Percentiles rank a stretch among this genome's conserved stretches.
Evolutionary conservation across 2,888 invertebrate species (phyloP).

Genomic region (Meiosimyza platycephala): DNA sequence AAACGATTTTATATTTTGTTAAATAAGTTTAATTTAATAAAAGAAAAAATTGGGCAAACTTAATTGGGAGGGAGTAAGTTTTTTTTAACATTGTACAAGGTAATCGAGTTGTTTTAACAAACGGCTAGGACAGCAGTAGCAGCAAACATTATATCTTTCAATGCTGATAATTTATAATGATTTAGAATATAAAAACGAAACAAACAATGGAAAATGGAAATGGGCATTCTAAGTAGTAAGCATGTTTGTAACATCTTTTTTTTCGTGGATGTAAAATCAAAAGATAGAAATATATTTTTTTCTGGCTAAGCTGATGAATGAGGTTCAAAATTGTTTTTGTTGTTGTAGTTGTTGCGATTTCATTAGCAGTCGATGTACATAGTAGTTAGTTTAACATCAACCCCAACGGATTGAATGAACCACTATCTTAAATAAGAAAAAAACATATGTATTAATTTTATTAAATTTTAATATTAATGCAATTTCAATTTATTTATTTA

Average conservation of each 20-base stretch:
- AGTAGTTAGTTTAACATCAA: slow-evolving; percentile 55
- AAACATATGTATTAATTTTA: slow-evolving; percentile 9
- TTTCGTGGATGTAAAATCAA: background rate
- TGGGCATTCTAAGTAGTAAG: background rate
- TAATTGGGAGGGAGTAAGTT: background rate
- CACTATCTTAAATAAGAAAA: slow-evolving; percentile 49
- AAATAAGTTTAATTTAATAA: slow-evolving; percentile 30
- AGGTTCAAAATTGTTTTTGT: slow-evolving; percentile 46
- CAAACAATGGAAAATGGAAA: no score
- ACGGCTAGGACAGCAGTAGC: background rate
- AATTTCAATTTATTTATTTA: slow-evolving; percentile 45
- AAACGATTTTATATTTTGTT: slow-evolving; percentile 13
- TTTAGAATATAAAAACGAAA: background rate
- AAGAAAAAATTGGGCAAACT: slow-evolving; percentile 16
- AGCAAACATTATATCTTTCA: background rate
- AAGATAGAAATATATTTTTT: slow-evolving; percentile 5
- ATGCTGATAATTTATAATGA: background rate
- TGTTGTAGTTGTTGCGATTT: slow-evolving; percentile 31
- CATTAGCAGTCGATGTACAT: slow-evolving; percentile 35
- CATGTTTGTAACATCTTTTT: background rate
- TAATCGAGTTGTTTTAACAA: no score
- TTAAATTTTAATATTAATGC: background rate
- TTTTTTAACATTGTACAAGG: no score
- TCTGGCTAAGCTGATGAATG: slow-evolving; percentile 45
- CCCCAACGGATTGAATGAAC: slow-evolving; percentile 65